A percentile compares a stretch with the other conserved stretches of the same genome.
Evolutionary conservation across 2,797 vertebrate species (phyloP).

Genomic region (Argya squamiceps): DNA sequence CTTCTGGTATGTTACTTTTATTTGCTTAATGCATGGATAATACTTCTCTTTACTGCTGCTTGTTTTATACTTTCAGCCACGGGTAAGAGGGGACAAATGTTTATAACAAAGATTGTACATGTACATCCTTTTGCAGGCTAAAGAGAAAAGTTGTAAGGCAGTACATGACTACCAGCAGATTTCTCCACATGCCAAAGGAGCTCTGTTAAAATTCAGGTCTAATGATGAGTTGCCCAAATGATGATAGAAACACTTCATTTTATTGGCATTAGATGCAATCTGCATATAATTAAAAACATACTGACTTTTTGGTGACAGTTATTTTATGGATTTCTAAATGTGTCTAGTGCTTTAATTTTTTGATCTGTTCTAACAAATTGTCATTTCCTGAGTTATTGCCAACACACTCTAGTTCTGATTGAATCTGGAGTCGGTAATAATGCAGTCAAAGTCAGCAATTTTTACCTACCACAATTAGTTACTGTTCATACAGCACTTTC

Average conservation of each 20-base stretch:
- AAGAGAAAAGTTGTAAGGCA: not conserved
- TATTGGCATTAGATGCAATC: not conserved
- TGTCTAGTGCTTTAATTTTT: not conserved
- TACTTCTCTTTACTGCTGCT: not conserved
- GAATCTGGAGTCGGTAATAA: not conserved
- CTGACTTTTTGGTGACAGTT: not conserved
- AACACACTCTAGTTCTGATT: not conserved
- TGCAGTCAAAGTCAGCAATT: conserved; percentile 44
- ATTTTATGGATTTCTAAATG: not conserved
- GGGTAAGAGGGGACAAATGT: not conserved
- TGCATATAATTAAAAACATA: not conserved
- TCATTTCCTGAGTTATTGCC: not conserved
- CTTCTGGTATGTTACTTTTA: not conserved
- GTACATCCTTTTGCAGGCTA: not conserved
- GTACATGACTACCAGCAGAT: not conserved
- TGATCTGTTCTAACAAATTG: not conserved
- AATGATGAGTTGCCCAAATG: not conserved
- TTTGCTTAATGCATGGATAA: not conserved
- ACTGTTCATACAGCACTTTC: not conserved
- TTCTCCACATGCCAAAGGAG: not conserved
- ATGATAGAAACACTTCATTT: not conserved
- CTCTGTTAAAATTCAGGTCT: not conserved
- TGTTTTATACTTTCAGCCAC: not conserved
- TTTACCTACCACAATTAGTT: conserved; percentile 19
- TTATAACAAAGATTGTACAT: not conserved